A percentile compares a stretch with the other conserved stretches of the same genome.
phyloP scores from a whole-genome alignment of 1,140 invertebrate species.

The Hylaeus anthracinus region DNA sequence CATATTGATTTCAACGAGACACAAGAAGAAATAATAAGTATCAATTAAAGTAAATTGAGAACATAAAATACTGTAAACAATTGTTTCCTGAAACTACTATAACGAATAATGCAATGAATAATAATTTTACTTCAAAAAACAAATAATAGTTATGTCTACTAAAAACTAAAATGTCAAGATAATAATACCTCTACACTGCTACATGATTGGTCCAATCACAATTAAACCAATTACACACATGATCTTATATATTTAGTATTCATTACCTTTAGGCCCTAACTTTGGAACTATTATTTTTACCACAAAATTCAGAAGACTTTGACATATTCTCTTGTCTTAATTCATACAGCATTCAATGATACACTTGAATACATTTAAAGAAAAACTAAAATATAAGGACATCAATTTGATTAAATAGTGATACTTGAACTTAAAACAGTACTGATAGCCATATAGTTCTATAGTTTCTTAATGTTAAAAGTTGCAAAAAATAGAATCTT shows the following conservation, averaged over 20 bases:
- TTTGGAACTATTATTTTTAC: conserved; percentile 18
- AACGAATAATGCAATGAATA: conserved; percentile 12
- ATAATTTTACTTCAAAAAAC: not conserved
- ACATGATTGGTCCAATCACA: conserved; percentile 53
- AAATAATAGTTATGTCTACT: not conserved
- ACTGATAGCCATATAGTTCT: conserved; percentile 38
- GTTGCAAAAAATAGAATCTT: conserved; percentile 53
- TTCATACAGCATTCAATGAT: not conserved
- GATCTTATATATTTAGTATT: conserved; percentile 41
- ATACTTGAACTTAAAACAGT: conserved; percentile 43
- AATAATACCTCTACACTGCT: conserved; percentile 34
- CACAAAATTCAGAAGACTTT: not conserved
- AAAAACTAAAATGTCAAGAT: conserved; percentile 29
- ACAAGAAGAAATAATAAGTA: conserved; percentile 4
- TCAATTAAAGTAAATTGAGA: conserved; percentile 33
- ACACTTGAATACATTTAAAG: conserved; percentile 12
- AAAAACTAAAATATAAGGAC: conserved; percentile 15
- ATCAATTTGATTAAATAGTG: conserved; percentile 30
- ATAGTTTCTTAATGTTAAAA: conserved; percentile 46
- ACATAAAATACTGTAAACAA: conserved; percentile 17
- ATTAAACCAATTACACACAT: conserved; percentile 54
- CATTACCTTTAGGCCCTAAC: conserved; percentile 36
- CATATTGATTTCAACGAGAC: not conserved
- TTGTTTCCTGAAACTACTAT: conserved; percentile 9
- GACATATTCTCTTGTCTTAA: conserved; percentile 4